A percentile compares a stretch with the other conserved stretches of the same genome.
These are phyloP conservation scores for Chiridota heheva DNA, from an alignment of 35 echinoderm and acorn worm genomes.

Conservation along the genomic window DNA sequence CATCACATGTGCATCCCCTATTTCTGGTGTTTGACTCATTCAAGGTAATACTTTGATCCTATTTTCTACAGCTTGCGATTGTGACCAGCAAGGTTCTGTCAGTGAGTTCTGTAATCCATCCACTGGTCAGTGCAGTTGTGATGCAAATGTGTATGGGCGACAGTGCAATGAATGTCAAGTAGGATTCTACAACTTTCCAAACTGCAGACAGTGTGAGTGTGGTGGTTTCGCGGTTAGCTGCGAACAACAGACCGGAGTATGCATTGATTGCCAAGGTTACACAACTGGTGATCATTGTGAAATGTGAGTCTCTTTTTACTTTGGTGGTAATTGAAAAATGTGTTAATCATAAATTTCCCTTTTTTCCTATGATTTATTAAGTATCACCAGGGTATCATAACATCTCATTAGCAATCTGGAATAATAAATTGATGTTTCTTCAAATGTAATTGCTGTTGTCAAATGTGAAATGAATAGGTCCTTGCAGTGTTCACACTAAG, in stretches of 20 bases:
- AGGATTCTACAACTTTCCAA: constrained; percentile 94
- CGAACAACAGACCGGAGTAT: constrained; percentile 58
- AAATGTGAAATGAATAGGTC: no score
- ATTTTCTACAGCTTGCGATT: constrained; percentile 64
- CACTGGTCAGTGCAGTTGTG: constrained; percentile 73
- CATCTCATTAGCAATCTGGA: no score
- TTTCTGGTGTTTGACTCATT: no score
- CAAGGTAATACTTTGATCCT: background rate
- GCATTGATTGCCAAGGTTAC: constrained; percentile 62
- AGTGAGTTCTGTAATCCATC: constrained; percentile 68
- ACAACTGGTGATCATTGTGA: constrained; percentile 76
- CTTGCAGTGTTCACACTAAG: no score
- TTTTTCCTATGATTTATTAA: no score
- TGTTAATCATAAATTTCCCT: no score
- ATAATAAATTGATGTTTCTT: no score
- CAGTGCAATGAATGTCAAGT: constrained; percentile 75
- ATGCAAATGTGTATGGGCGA: constrained; percentile 70
- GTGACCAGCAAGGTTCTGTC: constrained; percentile 61
- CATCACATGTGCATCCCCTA: no score
- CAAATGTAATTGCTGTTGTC: no score
- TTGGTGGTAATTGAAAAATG: background rate
- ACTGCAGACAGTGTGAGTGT: constrained; percentile 74
- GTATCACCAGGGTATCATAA: no score
- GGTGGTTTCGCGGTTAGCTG: constrained; percentile 73
- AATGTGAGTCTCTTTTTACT: constrained; percentile 27